phyloP scores from a whole-genome alignment of 30 jellyfish, hydroid and myxozoan genomes.

The Rhopilema esculentum region DNA sequence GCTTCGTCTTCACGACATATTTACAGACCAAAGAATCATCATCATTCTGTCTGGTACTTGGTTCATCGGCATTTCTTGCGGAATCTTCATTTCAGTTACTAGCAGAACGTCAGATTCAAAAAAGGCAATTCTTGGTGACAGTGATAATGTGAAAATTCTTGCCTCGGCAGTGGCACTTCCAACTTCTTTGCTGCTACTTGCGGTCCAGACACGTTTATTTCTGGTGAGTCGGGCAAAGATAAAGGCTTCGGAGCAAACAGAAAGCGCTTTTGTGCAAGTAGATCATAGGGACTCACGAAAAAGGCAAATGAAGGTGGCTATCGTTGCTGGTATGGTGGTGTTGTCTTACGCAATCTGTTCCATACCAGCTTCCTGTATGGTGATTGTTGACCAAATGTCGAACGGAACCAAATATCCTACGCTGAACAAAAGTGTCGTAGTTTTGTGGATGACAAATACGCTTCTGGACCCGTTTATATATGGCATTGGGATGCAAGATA shows the following conservation, averaged over 20 bases:
- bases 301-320: not conserved
- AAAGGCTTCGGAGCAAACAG: not conserved
- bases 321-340: not conserved
- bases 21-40: not conserved
- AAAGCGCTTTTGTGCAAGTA: not conserved
- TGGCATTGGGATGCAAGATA: not conserved
- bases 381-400: not conserved
- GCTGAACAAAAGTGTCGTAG: not conserved
- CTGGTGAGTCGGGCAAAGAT: not conserved
- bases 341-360: not conserved
- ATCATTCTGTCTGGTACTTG: not conserved
- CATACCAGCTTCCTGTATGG: not conserved
- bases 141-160: too few relatives aligned
- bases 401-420: not conserved
- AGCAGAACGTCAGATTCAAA: not conserved
- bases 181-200: not conserved
- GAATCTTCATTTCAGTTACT: not conserved
- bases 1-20: not conserved
- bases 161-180: too few relatives aligned
- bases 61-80: not conserved
- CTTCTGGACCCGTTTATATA: not conserved
- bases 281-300: not conserved
- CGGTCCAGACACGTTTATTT: not conserved
- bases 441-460: not conserved
- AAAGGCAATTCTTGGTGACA: not conserved